Conservation (phyloP, 2,797 vertebrate species). For the Muraenolepis orangiensis region DNA sequence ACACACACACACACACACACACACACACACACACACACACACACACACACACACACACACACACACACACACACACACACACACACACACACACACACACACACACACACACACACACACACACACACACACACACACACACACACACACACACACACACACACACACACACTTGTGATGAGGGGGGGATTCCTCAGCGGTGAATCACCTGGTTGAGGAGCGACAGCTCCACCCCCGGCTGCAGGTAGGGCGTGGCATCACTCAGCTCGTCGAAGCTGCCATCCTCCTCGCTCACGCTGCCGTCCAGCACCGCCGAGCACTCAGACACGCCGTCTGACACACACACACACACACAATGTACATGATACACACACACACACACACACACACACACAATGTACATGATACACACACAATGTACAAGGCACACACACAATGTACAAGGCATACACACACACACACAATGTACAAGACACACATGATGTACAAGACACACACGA, state of each 20-base stretch:
- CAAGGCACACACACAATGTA: slow-evolving; percentile 6
- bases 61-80: slow-evolving; percentile 17
- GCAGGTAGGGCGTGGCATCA: slow-evolving; percentile 85
- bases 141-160: slow-evolving; percentile 15
- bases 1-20: background rate
- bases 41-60: slow-evolving; percentile 15
- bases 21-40: slow-evolving; percentile 15
- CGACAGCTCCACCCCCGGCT: slow-evolving; percentile 87
- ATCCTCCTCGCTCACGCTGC: slow-evolving; percentile 94
- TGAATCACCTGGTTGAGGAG: slow-evolving; percentile 87
- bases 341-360: slow-evolving; percentile 17
- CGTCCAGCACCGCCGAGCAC: slow-evolving; percentile 79
- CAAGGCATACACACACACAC: slow-evolving; percentile 10
- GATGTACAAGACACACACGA: background rate
- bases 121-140: slow-evolving; percentile 24
- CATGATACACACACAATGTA: background rate
- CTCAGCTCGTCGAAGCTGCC: slow-evolving; percentile 90
- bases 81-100: slow-evolving; percentile 12
- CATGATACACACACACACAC: slow-evolving; percentile 1
- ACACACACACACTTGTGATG: slow-evolving; percentile 7
- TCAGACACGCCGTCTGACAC: slow-evolving; percentile 78
- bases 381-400: slow-evolving; percentile 7
- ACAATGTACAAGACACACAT: background rate
- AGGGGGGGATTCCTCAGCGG: slow-evolving; percentile 15
- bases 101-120: slow-evolving; percentile 4